Conservation (phyloP, 1,140 invertebrate species). For the Limonius californicus region DNA sequence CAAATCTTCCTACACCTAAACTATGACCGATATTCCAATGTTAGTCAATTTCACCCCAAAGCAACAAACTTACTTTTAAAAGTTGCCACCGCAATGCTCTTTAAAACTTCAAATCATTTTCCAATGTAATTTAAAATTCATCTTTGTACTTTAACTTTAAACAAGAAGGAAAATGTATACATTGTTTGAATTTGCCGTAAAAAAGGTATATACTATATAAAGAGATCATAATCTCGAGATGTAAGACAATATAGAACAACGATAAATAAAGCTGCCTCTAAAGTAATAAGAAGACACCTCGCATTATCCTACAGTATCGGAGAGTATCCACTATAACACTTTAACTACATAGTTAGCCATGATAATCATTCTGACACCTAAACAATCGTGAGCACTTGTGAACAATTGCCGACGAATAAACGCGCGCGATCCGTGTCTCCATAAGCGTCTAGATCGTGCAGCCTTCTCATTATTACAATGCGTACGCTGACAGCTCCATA, state of each 20-base stretch:
- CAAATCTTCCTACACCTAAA: no score
- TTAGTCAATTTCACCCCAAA: no score
- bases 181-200: no score
- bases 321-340: slow-evolving; percentile 5
- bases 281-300: slow-evolving; percentile 4
- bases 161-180: no score
- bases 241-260: no score
- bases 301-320: not conserved
- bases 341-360: slow-evolving; percentile 24
- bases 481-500: slow-evolving; percentile 27
- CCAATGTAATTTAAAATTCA: not conserved
- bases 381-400: slow-evolving; percentile 26
- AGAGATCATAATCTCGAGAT: no score
- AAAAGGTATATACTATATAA: no score
- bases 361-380: slow-evolving; percentile 35
- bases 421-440: slow-evolving; percentile 22
- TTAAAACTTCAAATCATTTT: not conserved
- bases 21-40: no score
- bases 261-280: not conserved
- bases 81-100: not conserved
- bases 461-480: slow-evolving; percentile 30
- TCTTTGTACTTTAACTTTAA: not conserved
- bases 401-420: slow-evolving; percentile 30
- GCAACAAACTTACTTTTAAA: no score
- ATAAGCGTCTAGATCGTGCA: slow-evolving; percentile 27